Base-by-base conservation (phyloP, 2,797 vertebrate species). In the Morus bassanus region DNA sequence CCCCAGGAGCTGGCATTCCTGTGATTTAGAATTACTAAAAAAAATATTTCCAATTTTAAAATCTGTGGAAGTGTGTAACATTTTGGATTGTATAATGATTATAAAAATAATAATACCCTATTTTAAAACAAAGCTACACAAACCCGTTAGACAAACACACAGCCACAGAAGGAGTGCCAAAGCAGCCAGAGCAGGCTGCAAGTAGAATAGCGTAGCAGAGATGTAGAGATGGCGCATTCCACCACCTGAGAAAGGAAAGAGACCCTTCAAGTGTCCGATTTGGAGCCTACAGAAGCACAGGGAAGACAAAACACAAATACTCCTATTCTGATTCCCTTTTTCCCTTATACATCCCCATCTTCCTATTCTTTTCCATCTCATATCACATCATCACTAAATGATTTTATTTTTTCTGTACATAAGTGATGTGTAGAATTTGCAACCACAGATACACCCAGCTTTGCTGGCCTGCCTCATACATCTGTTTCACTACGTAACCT, bases 71-170 rank as follows among this genome's bases (percentile, higher is more conserved):
- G 1, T 30, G 45, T 41, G 27, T 76, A 75, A 75, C 24, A 41
- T 46, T 77, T 67, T 80, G 48, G 16, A 9, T 75, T 61, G 46
- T 27, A 7, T 14, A 88, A 76, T 23, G 50, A 70, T 60, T 39
- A 85, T n/a, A 63, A 23, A 89, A 91, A 60, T 46, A 95, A 53
- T 23, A 78, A 72, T 74, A 57, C 14, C 10, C 35, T 78, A 59
- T 78, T 96, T 95, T 41, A 87, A 95, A 96, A 54, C 31, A 48
- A 59, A 92, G 16, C 43, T 82, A 68, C 31, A 18, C 39, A 67
- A 78, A 80, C 4, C 6, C 39, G 28, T 64, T 17, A 70, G 39
- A 41, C 13, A 76, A 64, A 53, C 0, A 48, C 4, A 45, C 3
- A 57, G 37, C 7, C 24, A 43, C 11, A 15, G 12, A n/a, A 41